Evolutionary conservation across 2,113 vertebrate species (phyloP), one percentile per base, ranked within the genome.

Genomic region (Chascanopsetta lugubris): DNA sequence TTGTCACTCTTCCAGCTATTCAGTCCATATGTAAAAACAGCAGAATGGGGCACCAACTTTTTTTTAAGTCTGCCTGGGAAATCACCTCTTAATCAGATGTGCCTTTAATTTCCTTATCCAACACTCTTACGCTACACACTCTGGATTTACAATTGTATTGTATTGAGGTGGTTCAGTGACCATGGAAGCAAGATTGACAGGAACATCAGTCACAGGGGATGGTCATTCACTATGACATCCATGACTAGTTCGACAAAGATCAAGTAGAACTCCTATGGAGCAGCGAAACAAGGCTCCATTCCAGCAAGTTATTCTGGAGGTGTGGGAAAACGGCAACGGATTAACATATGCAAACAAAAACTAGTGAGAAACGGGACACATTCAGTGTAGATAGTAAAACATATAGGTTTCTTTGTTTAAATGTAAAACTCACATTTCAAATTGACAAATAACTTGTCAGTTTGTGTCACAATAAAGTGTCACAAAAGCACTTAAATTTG

Each of bases 151-250:
- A 36, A 30, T 38, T 18, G 17, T 18, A 63, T 26, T 53, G 54
- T 59, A 13, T 24, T 8, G 4, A 9, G 20, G 13, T 8, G 29
- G 36, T 71, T 58, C 36, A 20, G 62, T 50, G 51, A 13, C 43
- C 22, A 58, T 17, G 22, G 17, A 20, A 42, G 50, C 63, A 18
- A 8, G n/a, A 15, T 29, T 21, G 12, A 46, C n/a, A 26, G 47
- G 20, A 32, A 18, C 17, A 0, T 57, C 47, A 58, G 36, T 57
- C 36, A 24, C 2, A 38, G 49, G 45, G 24, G 40, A 70, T 4
- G 27, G 43, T 49, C 42, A 74, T 61, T 74, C 49, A 61, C 48
- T 46, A 21, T 24, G 68, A 57, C 68, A 32, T 2, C 48, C 74
- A n/a, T 0, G 2, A 46, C 50, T 15, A 45, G 9, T 45, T 51